Evolutionary conservation across 1,140 invertebrate species (phyloP), one percentile per base, ranked within the genome.

Genomic region (Oscheius sp.): DNA sequence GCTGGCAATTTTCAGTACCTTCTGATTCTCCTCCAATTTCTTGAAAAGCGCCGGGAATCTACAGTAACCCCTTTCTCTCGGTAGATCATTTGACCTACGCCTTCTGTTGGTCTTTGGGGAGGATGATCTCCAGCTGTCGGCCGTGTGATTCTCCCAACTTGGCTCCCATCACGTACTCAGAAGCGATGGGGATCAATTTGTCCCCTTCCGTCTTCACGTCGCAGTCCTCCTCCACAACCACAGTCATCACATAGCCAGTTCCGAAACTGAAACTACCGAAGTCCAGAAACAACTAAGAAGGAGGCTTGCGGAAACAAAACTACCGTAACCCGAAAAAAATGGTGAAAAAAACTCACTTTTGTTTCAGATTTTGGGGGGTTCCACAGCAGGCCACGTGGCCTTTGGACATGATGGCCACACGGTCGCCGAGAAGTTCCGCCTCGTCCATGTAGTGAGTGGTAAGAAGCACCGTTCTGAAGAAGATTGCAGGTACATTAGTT

Each of bases 321-420:
- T n/a, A n/a, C n/a, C n/a, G n/a, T n/a, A n/a, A n/a, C n/a, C n/a
- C n/a, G n/a, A n/a, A n/a, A n/a, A n/a, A n/a, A n/a, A n/a, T n/a
- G n/a, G n/a, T n/a, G n/a, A n/a, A 89, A 75, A 87, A 85, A 31
- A 88, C 88, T 80, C 87, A 89, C 36, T 81, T 81, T 35, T 86
- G 86, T 81, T 90, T 90, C 1, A 91, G 84, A 79, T 88, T 90
- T 4, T 90, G 82, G 36, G 88, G 88, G 0, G 89, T 88, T 3
- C 90, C 90, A 78, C 86, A 87, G 75, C 88, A 89, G 66, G 88
- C 85, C 0, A 91, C 84, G 74, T 86, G 85, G 36, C 90, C 90
- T 66, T 88, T 85, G 13, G 87, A 86, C 32, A 91, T 88, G 34
- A 91, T 90, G 3, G 89, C 89, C 34, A 91, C 90, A 29, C 75